These are phyloP conservation scores for Orchestia grillus DNA, from an alignment of 1,140 invertebrate species.

Conservation along the genomic window DNA sequence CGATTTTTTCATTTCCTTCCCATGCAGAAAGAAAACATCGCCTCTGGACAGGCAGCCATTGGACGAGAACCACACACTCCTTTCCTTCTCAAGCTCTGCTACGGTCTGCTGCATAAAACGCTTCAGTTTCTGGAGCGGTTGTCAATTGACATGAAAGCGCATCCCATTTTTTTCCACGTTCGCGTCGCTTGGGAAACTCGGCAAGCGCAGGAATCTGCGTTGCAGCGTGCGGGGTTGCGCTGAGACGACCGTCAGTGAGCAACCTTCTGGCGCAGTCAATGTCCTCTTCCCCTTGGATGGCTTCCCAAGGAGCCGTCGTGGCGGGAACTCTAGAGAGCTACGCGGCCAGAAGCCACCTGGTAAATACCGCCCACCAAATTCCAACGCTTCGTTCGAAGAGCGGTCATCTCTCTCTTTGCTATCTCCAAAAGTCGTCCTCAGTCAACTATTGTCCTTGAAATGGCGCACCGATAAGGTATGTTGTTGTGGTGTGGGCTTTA, in stretches of 20 bases:
- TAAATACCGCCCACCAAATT: not conserved
- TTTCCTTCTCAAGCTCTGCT: not conserved
- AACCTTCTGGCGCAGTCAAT: conserved; percentile 44
- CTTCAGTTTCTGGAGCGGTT: not conserved
- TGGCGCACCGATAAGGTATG: no score
- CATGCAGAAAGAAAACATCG: not conserved
- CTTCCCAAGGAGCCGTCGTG: conserved; percentile 53
- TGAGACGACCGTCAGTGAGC: not conserved
- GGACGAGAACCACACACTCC: not conserved
- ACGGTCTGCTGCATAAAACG: no score
- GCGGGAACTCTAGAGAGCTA: not conserved
- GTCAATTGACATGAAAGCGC: not conserved
- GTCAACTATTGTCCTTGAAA: no score
- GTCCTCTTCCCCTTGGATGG: conserved; percentile 43
- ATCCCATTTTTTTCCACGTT: no score
- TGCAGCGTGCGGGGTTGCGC: not conserved
- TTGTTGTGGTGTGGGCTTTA: no score
- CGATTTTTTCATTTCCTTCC: not conserved
- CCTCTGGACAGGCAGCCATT: not conserved
- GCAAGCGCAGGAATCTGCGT: not conserved
- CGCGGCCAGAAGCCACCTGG: conserved; percentile 1
- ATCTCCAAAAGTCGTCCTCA: no score
- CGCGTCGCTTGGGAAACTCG: not conserved
- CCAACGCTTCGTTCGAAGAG: not conserved
- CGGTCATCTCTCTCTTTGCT: not conserved